A percentile compares a stretch with the other conserved stretches of the same genome.
Evolutionary conservation across 2,113 vertebrate species (phyloP).

Genomic region (Falco punctatus): DNA sequence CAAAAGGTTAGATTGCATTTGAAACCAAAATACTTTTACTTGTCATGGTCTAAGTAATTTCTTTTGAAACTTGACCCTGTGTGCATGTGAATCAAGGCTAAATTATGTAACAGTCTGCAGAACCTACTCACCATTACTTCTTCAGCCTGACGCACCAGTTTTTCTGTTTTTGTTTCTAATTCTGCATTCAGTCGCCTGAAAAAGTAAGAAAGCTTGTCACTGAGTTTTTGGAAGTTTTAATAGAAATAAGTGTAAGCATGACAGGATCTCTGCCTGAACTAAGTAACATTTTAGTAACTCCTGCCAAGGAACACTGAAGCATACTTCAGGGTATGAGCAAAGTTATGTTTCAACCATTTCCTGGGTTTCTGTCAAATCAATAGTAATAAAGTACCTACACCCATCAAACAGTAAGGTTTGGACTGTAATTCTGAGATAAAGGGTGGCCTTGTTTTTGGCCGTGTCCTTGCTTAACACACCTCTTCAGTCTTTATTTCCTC

Average conservation of each 20-base stretch:
- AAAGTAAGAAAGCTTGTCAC: slow-evolving; percentile 10
- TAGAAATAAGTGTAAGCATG: neutral
- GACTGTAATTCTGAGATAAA: neutral
- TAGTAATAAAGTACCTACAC: neutral
- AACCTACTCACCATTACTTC: slow-evolving; percentile 86
- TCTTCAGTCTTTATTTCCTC: neutral
- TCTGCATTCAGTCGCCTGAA: slow-evolving; percentile 90
- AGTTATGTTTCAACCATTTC: neutral
- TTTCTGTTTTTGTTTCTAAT: slow-evolving; percentile 90
- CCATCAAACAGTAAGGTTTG: neutral
- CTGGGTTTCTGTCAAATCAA: neutral
- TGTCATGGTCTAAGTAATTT: neutral
- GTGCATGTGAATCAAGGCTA: neutral
- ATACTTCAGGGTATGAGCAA: neutral
- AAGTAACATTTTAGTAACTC: neutral
- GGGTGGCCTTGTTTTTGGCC: neutral
- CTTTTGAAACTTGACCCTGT: neutral
- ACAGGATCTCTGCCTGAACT: neutral
- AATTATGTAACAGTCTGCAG: neutral
- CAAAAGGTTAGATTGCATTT: neutral
- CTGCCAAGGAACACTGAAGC: neutral
- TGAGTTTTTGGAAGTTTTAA: neutral
- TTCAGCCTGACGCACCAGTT: slow-evolving; percentile 87
- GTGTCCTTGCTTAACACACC: neutral
- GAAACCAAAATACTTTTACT: neutral